Evolutionary conservation across 1,140 invertebrate species (phyloP).

Genomic region (Ceratina australensis): DNA sequence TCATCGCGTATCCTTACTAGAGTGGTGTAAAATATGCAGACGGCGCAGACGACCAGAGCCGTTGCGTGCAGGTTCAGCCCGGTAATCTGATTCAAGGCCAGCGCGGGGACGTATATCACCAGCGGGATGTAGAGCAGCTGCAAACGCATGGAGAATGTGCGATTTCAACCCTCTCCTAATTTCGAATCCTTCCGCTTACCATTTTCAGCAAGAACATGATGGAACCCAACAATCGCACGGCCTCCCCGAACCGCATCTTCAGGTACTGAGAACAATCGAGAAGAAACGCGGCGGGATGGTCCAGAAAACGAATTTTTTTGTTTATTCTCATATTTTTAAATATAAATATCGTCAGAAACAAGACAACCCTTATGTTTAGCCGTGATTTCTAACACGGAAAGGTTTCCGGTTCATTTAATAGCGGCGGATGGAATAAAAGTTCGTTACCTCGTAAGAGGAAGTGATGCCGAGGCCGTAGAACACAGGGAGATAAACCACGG

Average conservation of each 20-base stretch:
- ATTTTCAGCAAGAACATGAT: slow-evolving; percentile 83
- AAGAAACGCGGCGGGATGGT: not conserved
- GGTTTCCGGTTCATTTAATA: too few species aligned
- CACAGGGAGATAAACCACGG: slow-evolving; percentile 89
- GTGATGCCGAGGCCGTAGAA: slow-evolving; percentile 92
- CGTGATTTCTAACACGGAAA: too few species aligned
- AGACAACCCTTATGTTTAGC: too few species aligned
- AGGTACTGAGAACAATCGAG: slow-evolving; percentile 83
- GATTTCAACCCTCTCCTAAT: too few species aligned
- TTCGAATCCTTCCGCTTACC: slow-evolving; percentile 65
- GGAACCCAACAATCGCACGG: slow-evolving; percentile 83
- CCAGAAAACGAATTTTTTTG: not conserved
- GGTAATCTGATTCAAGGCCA: slow-evolving; percentile 93
- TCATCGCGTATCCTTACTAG: slow-evolving; percentile 82
- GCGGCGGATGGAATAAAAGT: not conserved
- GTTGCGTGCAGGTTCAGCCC: slow-evolving; percentile 86
- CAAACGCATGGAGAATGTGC: slow-evolving; percentile 39
- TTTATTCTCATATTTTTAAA: too few species aligned
- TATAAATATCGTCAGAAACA: too few species aligned
- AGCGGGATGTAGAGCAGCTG: slow-evolving; percentile 91
- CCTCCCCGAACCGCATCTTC: slow-evolving; percentile 84
- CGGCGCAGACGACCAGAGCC: slow-evolving; percentile 85
- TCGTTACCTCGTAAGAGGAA: slow-evolving; percentile 89
- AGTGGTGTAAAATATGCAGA: slow-evolving; percentile 92
- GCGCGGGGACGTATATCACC: slow-evolving; percentile 93